These are phyloP conservation scores for Neodon shergylaensis DNA, from an alignment of 2,113 vertebrate species.

Conservation along the genomic window DNA sequence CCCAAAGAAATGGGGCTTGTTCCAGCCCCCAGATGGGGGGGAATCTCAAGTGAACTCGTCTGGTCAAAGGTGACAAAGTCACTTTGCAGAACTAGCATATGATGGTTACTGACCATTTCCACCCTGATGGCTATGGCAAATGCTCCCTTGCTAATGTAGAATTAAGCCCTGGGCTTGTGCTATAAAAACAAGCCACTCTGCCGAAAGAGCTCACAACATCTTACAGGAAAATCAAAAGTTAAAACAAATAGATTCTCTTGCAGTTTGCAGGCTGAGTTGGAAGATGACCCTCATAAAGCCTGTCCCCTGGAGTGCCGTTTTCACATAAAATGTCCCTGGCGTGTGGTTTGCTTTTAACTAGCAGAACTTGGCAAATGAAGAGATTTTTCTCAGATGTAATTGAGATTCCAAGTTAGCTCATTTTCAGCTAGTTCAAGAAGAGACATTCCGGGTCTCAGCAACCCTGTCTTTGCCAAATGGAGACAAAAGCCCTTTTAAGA, in stretches of 20 bases:
- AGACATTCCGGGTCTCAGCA: background rate
- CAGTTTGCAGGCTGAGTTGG: background rate
- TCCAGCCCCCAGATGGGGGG: background rate
- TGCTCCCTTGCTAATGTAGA: background rate
- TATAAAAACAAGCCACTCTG: background rate
- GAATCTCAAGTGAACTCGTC: background rate
- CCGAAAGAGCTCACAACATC: background rate
- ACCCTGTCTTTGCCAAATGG: background rate
- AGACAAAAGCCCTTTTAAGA: background rate
- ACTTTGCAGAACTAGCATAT: background rate
- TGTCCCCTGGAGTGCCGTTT: background rate
- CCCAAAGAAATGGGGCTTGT: background rate
- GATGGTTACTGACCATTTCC: background rate
- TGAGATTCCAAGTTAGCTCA: background rate
- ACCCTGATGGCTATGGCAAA: background rate
- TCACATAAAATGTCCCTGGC: background rate
- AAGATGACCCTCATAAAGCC: background rate
- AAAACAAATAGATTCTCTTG: background rate
- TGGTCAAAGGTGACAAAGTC: background rate
- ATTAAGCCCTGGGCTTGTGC: background rate
- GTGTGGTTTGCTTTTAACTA: background rate
- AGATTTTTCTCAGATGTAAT: background rate
- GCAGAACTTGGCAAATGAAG: constrained; percentile 4
- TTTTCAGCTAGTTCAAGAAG: background rate
- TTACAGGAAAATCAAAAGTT: background rate